A percentile compares a stretch with the other conserved stretches of the same genome.
These are phyloP conservation scores for Steatocranus sp. DNA, from an alignment of 2,797 vertebrate genomes.

Conservation along the genomic window DNA sequence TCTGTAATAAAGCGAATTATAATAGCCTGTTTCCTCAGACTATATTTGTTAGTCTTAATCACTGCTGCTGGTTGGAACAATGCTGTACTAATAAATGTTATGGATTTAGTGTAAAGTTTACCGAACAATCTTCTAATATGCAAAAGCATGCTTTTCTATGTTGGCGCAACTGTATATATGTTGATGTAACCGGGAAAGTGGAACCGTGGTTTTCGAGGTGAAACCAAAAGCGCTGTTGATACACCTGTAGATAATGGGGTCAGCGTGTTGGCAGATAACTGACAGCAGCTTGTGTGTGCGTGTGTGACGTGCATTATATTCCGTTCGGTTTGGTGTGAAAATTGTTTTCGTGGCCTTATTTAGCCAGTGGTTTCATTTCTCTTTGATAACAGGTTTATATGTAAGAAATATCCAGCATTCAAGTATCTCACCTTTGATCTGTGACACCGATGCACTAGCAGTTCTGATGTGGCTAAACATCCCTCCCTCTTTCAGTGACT, in stretches of 20 bases:
- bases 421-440: slow-evolving; percentile 32
- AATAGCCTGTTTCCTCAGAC: slow-evolving; percentile 64
- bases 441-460: slow-evolving; percentile 27
- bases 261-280: slow-evolving; percentile 47
- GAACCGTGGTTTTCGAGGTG: slow-evolving; percentile 29
- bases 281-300: slow-evolving; percentile 47
- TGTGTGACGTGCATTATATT: slow-evolving; percentile 57
- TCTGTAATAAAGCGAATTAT: slow-evolving; percentile 65
- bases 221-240: slow-evolving; percentile 49
- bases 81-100: slow-evolving; percentile 60
- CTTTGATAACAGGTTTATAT: slow-evolving; percentile 60
- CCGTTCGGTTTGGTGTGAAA: slow-evolving; percentile 54
- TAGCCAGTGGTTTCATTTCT: slow-evolving; percentile 59
- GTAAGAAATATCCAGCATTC: slow-evolving; percentile 41
- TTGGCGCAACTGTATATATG: slow-evolving; percentile 62
- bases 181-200: slow-evolving; percentile 46
- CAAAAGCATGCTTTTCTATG: slow-evolving; percentile 75
- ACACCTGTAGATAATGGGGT: slow-evolving; percentile 51
- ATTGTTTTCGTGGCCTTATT: slow-evolving; percentile 70
- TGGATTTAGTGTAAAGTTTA: slow-evolving; percentile 68
- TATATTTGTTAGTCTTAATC: slow-evolving; percentile 57
- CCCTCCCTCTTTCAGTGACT: neutral
- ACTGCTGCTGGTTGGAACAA: slow-evolving; percentile 62
- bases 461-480: slow-evolving; percentile 35
- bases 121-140: slow-evolving; percentile 68